phyloP scores from a whole-genome alignment of 2,888 invertebrate species.

The Ectemnius lituratus region DNA sequence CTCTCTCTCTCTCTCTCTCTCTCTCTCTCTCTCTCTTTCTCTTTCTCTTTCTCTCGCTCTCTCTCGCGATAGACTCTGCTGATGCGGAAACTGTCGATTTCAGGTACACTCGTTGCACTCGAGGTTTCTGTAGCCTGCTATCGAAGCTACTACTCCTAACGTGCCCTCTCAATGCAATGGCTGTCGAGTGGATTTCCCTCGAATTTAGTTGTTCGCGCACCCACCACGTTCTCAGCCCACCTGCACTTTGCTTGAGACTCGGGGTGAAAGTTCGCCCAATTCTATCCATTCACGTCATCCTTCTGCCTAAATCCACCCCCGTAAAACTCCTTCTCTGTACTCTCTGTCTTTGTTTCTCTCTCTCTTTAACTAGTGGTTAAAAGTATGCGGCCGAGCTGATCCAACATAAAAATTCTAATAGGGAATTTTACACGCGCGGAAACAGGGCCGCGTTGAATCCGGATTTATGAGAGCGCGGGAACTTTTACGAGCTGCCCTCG shows the following conservation, averaged over 20 bases:
- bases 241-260: background rate
- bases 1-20: background rate
- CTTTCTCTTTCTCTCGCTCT: too few relatives aligned
- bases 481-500: background rate
- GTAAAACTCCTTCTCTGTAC: background rate
- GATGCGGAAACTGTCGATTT: slow-evolving; percentile 44
- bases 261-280: background rate
- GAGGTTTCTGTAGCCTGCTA: background rate
- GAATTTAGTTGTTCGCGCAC: slow-evolving; percentile 7
- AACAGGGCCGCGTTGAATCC: background rate
- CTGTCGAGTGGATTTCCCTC: slow-evolving; percentile 2
- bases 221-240: background rate
- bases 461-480: background rate
- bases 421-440: background rate
- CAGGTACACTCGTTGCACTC: slow-evolving; percentile 9
- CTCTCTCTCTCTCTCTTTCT: background rate
- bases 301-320: background rate
- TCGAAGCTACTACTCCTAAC: background rate
- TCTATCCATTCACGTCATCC: background rate
- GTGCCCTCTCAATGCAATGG: background rate
- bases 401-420: background rate
- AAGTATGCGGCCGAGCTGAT: too few relatives aligned
- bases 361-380: background rate
- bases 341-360: too few relatives aligned
- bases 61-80: slow-evolving; percentile 20